A percentile compares a stretch with the other conserved stretches of the same genome.
Evolutionary conservation across 2,888 invertebrate species (phyloP).

Genomic region (Parasteatoda lunata): DNA sequence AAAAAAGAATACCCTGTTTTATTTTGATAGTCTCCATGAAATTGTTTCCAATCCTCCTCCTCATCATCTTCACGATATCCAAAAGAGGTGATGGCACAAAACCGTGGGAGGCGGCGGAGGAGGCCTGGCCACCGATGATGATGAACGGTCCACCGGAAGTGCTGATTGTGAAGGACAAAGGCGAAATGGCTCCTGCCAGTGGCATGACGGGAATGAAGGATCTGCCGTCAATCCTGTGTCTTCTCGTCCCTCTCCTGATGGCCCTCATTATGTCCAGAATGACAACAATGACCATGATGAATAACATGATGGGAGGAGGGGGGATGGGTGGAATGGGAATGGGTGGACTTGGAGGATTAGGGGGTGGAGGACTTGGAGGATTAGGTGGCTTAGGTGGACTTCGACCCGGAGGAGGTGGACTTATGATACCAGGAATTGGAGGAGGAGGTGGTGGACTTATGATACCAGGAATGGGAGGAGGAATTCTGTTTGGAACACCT

Average conservation of each 20-base stretch:
- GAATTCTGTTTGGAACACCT: neutral
- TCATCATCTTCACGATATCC: neutral
- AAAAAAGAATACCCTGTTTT: conserved; percentile 27
- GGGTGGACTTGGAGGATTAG: neutral
- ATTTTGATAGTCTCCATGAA: conserved; percentile 22
- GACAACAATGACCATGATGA: conserved; percentile 60
- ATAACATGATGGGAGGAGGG: conserved; percentile 27
- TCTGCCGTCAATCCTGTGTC: conserved; percentile 50
- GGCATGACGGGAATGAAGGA: conserved; percentile 56
- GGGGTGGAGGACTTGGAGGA: neutral
- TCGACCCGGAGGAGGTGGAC: neutral
- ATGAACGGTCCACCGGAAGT: conserved; percentile 48
- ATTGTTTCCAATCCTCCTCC: neutral
- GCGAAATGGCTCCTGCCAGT: neutral
- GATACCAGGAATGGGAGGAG: neutral
- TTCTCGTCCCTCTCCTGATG: conserved; percentile 48
- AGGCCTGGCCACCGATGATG: conserved; percentile 38
- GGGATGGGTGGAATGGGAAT: neutral
- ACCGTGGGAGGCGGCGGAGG: conserved; percentile 46
- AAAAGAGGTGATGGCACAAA: neutral
- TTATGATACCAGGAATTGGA: neutral
- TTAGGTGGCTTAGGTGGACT: neutral
- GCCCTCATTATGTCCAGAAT: conserved; percentile 58
- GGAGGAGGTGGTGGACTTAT: neutral
- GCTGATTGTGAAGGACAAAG: conserved; percentile 58